These are phyloP conservation scores for Dolomedes plantarius DNA, from an alignment of 2,888 invertebrate species.

Conservation along the genomic window DNA sequence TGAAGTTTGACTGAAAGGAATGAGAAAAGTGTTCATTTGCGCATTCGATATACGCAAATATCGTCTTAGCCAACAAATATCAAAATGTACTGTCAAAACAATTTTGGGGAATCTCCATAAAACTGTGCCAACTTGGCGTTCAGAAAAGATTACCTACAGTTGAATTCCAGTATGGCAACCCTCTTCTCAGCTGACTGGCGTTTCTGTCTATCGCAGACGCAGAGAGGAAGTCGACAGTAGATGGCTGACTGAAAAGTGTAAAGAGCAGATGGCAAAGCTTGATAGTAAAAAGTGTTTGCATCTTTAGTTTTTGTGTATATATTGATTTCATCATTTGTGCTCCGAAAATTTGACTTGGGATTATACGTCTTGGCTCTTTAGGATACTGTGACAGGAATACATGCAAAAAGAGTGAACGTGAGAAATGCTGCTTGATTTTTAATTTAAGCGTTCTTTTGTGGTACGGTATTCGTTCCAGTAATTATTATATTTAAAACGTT, in stretches of 20 bases:
- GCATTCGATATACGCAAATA: no score
- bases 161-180: slow-evolving; percentile 45
- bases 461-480: neutral
- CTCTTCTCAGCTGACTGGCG: slow-evolving; percentile 56
- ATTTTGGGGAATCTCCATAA: no score
- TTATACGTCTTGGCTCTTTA: neutral
- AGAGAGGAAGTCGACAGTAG: neutral
- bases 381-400: neutral
- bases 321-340: neutral
- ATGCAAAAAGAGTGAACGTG: neutral
- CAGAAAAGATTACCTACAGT: neutral
- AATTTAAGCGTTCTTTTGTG: neutral
- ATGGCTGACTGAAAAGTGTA: neutral
- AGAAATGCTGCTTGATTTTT: neutral
- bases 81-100: no score
- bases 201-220: slow-evolving; percentile 19
- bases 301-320: neutral
- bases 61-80: no score
- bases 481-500: no score
- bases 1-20: no score
- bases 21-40: no score
- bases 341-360: neutral
- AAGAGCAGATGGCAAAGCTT: neutral
- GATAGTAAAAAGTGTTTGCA: neutral
- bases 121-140: neutral